Conservation (phyloP, 2,888 invertebrate genomes). For the Amiota communis region DNA sequence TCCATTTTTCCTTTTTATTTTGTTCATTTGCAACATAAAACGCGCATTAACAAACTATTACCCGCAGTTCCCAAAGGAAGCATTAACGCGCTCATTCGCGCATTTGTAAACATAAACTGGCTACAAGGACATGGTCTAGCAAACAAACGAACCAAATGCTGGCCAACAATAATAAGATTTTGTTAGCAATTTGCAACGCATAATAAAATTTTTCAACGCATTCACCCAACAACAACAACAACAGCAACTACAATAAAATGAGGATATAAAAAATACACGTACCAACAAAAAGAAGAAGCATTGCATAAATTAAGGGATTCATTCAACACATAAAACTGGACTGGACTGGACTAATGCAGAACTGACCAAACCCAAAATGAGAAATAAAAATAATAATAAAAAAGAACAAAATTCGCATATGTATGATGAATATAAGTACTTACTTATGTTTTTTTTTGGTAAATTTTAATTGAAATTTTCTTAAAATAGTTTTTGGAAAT, state of each 20-base stretch:
- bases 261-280: not conserved
- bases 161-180: not conserved
- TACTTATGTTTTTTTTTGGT: no score
- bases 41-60: constrained; percentile 61
- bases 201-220: constrained; percentile 27
- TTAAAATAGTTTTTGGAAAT: no score
- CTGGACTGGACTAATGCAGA: constrained; percentile 14
- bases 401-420: no score
- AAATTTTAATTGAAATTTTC: no score
- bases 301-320: constrained; percentile 21
- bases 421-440: no score
- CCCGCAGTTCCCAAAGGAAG: constrained; percentile 51
- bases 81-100: constrained; percentile 44
- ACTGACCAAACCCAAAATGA: constrained; percentile 1
- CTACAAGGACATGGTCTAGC: not conserved
- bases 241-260: no score
- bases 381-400: no score
- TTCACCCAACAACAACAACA: constrained; percentile 3
- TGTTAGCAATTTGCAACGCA: constrained; percentile 25
- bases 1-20: not conserved
- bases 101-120: not conserved
- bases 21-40: constrained; percentile 47
- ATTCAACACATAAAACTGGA: not conserved
- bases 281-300: not conserved
- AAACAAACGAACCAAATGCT: not conserved